These are phyloP conservation scores for Drosophila longiperda DNA, from an alignment of 2,888 invertebrate genomes.

Conservation along the genomic window DNA sequence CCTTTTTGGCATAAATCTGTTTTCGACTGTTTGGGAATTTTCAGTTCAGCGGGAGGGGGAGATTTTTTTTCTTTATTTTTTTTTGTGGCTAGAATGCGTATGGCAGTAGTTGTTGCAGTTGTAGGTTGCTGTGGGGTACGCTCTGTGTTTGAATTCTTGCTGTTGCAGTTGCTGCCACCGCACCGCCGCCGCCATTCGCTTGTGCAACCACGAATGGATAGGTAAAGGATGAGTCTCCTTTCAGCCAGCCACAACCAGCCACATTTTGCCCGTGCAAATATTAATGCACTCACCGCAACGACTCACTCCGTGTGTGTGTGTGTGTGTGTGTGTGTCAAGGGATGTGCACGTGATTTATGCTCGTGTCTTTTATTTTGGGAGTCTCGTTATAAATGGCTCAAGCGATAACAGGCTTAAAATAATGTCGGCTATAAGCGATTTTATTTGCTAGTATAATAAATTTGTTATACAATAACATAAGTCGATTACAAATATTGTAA, in stretches of 20 bases:
- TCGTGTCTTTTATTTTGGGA: background rate
- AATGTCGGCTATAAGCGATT: background rate
- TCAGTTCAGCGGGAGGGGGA: constrained; percentile 15
- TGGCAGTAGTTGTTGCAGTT: background rate
- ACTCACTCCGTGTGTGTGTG: background rate
- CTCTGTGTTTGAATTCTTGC: constrained; percentile 19
- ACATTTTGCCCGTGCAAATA: constrained; percentile 76
- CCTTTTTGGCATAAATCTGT: constrained; percentile 62
- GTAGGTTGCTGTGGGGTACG: background rate
- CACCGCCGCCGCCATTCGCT: constrained; percentile 28
- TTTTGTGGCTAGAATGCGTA: constrained; percentile 6
- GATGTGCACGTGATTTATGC: constrained; percentile 32
- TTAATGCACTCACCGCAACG: constrained; percentile 61
- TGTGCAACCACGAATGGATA: constrained; percentile 46
- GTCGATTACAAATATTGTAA: background rate
- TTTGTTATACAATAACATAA: background rate
- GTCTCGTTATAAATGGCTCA: background rate
- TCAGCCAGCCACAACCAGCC: constrained; percentile 42
- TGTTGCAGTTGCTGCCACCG: constrained; percentile 37
- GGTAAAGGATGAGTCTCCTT: constrained; percentile 23
- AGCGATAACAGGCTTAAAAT: background rate
- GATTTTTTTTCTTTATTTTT: constrained; percentile 22
- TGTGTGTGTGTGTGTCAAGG: constrained; percentile 1
- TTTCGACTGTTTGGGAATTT: constrained; percentile 65
- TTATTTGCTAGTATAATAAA: background rate